These are phyloP conservation scores for Eulemur coronatus DNA, from an alignment of 2,797 vertebrate species.

Conservation along the genomic window DNA sequence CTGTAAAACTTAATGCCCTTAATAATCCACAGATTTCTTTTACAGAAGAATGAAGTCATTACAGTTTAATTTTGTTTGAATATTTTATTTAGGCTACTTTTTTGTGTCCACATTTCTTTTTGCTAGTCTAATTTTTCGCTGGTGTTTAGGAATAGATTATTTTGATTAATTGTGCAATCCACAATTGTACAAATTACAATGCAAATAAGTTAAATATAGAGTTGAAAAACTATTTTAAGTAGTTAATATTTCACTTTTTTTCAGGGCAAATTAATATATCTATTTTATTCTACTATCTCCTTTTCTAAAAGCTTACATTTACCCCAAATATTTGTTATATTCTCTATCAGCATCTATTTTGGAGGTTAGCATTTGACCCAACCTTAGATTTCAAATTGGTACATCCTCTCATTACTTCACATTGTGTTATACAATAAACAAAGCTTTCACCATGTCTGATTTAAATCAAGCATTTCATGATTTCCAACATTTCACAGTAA, in stretches of 20 bases:
- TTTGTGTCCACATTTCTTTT: background rate
- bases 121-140: background rate
- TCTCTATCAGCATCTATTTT: background rate
- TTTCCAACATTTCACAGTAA: background rate
- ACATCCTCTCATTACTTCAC: background rate
- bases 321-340: background rate
- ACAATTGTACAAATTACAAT: background rate
- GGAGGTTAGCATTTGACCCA: background rate
- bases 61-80: background rate
- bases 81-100: background rate
- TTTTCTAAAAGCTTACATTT: background rate
- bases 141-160: background rate
- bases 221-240: background rate
- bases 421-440: background rate
- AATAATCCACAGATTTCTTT: background rate
- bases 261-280: background rate
- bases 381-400: background rate
- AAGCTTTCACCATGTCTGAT: background rate
- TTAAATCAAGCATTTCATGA: background rate
- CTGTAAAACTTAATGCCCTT: background rate
- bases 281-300: background rate
- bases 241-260: background rate
- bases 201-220: background rate
- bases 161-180: background rate
- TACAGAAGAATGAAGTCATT: background rate